Conservation (phyloP, 1,140 invertebrate genomes). For the Aphis craccivora region DNA sequence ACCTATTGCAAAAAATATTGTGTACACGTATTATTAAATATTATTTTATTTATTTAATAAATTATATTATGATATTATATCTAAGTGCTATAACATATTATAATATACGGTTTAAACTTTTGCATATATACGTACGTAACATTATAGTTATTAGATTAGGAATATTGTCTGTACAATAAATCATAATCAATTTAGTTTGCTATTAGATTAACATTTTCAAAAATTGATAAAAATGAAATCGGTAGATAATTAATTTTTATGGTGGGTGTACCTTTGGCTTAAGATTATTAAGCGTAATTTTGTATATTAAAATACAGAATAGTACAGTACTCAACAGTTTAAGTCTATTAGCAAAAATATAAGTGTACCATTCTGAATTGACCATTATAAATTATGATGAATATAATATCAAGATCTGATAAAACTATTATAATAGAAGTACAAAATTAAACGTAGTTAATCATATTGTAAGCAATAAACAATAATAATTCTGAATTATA, state of each 20-base stretch:
- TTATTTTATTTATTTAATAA: too few species aligned
- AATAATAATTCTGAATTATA: background rate
- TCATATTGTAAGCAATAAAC: background rate
- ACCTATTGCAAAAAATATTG: too few species aligned
- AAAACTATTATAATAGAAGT: background rate
- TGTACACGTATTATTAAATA: too few species aligned
- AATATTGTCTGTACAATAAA: background rate
- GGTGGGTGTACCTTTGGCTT: background rate
- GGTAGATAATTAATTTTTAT: background rate
- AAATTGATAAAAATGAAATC: background rate
- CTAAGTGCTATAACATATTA: background rate
- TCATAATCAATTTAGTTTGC: background rate
- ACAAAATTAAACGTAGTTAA: background rate
- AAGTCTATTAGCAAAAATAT: background rate
- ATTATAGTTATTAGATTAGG: slow-evolving; percentile 5
- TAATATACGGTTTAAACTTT: background rate
- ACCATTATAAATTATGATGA: background rate
- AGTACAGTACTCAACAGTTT: background rate
- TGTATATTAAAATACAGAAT: background rate
- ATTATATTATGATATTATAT: too few species aligned
- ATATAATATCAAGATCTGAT: background rate
- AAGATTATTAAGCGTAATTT: background rate
- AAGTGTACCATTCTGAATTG: background rate
- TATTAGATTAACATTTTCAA: background rate
- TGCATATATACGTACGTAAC: background rate